phyloP scores from a whole-genome alignment of 2,113 vertebrate species.

The Gracilinanus agilis region DNA sequence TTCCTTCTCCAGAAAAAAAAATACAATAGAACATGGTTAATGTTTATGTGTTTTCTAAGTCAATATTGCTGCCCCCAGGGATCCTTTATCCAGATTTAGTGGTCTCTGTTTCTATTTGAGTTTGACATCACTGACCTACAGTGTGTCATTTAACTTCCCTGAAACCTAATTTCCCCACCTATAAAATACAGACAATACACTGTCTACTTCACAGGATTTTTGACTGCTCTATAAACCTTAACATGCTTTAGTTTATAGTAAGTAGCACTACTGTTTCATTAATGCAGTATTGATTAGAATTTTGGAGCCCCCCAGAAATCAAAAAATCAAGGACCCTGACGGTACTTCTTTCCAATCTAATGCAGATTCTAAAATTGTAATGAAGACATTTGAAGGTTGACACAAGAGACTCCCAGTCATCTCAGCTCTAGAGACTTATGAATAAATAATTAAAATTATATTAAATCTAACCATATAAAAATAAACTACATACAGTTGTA shows the following conservation, averaged over 20 bases:
- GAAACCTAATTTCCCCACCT: not conserved
- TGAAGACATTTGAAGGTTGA: not conserved
- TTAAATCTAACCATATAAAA: not conserved
- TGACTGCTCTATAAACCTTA: not conserved
- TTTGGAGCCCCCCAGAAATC: not conserved
- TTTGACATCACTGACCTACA: not conserved
- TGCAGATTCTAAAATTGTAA: not conserved
- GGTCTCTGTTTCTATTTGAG: not conserved
- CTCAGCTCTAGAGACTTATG: not conserved
- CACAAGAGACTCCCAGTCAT: not conserved
- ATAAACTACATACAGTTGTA: not conserved
- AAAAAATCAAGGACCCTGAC: not conserved
- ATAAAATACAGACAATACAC: not conserved
- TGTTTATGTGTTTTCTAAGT: not conserved
- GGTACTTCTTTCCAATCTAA: not conserved
- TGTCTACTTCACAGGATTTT: not conserved
- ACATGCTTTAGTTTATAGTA: not conserved
- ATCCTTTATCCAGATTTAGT: not conserved
- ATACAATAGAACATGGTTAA: not conserved
- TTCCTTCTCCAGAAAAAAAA: not conserved
- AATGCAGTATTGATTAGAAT: not conserved
- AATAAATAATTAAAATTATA: not conserved
- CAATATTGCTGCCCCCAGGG: not conserved
- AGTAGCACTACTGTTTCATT: not conserved
- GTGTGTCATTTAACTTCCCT: not conserved